A percentile compares a stretch with the other conserved stretches of the same genome.
phyloP scores from a whole-genome alignment of 2,797 vertebrate genomes.

The Numenius phaeopus region DNA sequence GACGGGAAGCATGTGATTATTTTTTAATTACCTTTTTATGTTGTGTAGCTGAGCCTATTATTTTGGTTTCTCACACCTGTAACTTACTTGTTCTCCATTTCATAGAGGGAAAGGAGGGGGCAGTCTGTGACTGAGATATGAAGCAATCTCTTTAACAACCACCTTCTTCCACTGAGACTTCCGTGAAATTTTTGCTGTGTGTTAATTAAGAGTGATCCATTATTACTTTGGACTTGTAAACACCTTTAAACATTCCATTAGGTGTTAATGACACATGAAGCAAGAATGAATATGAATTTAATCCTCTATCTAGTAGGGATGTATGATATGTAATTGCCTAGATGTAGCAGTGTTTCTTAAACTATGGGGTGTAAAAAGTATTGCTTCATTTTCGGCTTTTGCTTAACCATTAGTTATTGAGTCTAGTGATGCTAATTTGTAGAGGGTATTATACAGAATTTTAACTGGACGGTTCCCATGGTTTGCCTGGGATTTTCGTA shows the following conservation, averaged over 20 bases:
- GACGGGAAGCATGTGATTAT: neutral
- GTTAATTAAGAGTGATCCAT: slow-evolving; percentile 57
- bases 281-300: neutral
- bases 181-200: neutral
- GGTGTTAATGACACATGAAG: slow-evolving; percentile 50
- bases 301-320: neutral
- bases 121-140: slow-evolving; percentile 44
- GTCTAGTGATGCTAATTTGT: fast-evolving
- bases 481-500: neutral
- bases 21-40: neutral
- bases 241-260: slow-evolving; percentile 45
- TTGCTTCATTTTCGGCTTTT: neutral
- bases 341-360: neutral
- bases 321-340: neutral
- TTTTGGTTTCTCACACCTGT: slow-evolving; percentile 45
- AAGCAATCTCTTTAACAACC: neutral
- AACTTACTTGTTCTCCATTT: slow-evolving; percentile 21
- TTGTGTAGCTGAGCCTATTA: neutral
- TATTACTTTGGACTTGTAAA: slow-evolving; percentile 62
- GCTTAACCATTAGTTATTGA: neutral
- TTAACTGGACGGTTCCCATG: neutral
- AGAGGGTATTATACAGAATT: fast-evolving
- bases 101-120: slow-evolving; percentile 28
- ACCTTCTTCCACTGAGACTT: slow-evolving; percentile 27
- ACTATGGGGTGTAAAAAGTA: neutral